phyloP scores from a whole-genome alignment of 1,140 invertebrate species.

The Nasonia giraulti region DNA sequence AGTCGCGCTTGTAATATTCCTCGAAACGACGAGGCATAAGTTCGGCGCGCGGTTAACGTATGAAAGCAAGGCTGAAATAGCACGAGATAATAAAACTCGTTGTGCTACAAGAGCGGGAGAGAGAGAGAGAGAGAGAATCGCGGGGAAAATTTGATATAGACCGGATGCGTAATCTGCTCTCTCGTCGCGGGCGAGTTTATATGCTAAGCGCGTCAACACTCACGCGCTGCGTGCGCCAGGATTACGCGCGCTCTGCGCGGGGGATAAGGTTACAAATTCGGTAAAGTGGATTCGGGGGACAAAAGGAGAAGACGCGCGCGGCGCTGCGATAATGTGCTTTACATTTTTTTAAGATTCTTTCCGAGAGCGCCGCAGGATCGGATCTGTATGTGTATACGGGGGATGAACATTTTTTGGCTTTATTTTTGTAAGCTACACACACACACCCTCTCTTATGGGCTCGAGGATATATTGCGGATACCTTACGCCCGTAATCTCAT shows the following conservation, averaged over 20 bases:
- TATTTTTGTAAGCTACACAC: not conserved
- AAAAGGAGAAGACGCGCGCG: not conserved
- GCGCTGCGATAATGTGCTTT: conserved; percentile 32
- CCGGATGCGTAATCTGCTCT: conserved; percentile 37
- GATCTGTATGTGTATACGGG: too few species aligned
- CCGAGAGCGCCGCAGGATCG: too few species aligned
- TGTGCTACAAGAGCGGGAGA: not conserved
- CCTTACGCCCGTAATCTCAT: not conserved
- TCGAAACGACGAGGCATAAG: not conserved
- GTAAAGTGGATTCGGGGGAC: conserved; percentile 29
- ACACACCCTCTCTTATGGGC: too few species aligned
- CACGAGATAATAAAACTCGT: conserved; percentile 46
- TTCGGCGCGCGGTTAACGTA: not conserved
- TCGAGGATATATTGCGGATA: not conserved
- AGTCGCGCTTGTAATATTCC: not conserved
- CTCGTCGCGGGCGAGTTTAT: conserved; percentile 23
- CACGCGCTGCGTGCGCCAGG: not conserved
- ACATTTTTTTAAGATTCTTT: conserved; percentile 13
- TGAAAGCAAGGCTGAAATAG: conserved; percentile 26
- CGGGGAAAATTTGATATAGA: conserved; percentile 37
- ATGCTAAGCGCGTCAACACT: conserved; percentile 41
- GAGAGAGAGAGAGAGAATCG: not conserved
- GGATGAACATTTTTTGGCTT: not conserved
- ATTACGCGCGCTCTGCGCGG: too few species aligned
- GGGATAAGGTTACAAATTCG: conserved; percentile 41